These are phyloP conservation scores for Automeris io DNA, from an alignment of 2,888 invertebrate genomes.

Conservation along the genomic window DNA sequence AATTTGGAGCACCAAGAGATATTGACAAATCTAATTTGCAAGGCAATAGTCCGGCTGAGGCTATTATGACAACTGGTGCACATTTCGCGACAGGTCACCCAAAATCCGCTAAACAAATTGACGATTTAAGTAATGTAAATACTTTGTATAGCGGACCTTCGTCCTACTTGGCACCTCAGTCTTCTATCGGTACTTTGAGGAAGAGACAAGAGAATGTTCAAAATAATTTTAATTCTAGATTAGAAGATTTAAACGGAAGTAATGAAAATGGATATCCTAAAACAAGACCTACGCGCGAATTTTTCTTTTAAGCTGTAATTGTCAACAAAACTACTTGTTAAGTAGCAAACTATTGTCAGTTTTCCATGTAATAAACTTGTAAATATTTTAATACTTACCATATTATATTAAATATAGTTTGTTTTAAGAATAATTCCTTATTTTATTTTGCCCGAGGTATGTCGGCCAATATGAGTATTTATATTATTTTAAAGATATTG, in stretches of 20 bases:
- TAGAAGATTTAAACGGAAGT: constrained; percentile 51
- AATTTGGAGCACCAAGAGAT: constrained; percentile 44
- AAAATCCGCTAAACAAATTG: constrained; percentile 26
- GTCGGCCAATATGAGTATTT: too few relatives aligned
- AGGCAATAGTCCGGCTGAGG: constrained; percentile 25
- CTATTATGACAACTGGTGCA: constrained; percentile 35
- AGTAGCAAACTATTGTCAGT: too few relatives aligned
- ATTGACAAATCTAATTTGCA: constrained; percentile 20
- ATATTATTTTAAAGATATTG: too few relatives aligned
- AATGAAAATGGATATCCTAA: constrained; percentile 45
- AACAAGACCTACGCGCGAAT: constrained; percentile 40
- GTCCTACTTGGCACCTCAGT: constrained; percentile 63
- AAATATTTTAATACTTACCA: too few relatives aligned
- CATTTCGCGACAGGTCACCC: constrained; percentile 46
- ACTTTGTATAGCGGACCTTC: constrained; percentile 56
- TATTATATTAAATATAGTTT: too few relatives aligned
- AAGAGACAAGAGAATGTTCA: constrained; percentile 24
- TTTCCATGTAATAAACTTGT: too few relatives aligned
- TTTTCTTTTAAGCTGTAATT: constrained; percentile 31
- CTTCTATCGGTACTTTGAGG: constrained; percentile 52
- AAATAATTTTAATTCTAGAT: constrained; percentile 37
- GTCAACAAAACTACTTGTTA: too few relatives aligned
- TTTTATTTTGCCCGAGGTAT: too few relatives aligned
- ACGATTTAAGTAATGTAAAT: constrained; percentile 27
- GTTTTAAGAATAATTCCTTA: too few relatives aligned